Conservation (phyloP, 2,797 vertebrate genomes). For the Ispidina lecontei region DNA sequence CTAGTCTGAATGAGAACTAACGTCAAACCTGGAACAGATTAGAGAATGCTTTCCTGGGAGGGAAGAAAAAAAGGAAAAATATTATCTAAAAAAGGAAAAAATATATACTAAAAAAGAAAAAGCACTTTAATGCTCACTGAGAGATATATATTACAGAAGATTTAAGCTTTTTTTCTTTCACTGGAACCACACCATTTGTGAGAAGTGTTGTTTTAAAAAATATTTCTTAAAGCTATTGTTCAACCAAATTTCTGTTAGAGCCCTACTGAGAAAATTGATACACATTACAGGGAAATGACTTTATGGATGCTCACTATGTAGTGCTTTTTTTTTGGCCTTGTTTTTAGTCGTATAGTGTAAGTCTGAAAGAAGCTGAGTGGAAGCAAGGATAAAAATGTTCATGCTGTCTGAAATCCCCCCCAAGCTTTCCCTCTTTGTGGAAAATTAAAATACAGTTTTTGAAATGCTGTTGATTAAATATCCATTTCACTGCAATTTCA, state of each 20-base stretch:
- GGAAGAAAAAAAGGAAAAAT: no score
- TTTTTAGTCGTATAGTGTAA: background rate
- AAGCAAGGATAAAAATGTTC: background rate
- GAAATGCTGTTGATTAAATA: background rate
- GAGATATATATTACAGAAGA: background rate
- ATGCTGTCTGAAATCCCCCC: background rate
- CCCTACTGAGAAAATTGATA: background rate
- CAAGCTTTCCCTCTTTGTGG: background rate
- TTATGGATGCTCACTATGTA: background rate
- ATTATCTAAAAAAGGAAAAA: background rate
- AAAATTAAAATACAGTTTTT: conserved; percentile 14
- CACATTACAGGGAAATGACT: background rate
- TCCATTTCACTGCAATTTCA: background rate
- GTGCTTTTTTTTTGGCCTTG: no score
- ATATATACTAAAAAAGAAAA: background rate
- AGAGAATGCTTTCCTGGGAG: background rate
- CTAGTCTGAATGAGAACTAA: background rate
- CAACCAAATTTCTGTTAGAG: background rate
- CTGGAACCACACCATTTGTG: background rate
- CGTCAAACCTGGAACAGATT: background rate
- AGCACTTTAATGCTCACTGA: background rate
- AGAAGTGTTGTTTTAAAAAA: background rate
- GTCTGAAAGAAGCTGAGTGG: background rate
- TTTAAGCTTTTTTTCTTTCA: background rate
- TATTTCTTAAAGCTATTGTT: background rate